Base-by-base conservation (phyloP, 2,113 vertebrate species). In the Scatophagus argus region DNA sequence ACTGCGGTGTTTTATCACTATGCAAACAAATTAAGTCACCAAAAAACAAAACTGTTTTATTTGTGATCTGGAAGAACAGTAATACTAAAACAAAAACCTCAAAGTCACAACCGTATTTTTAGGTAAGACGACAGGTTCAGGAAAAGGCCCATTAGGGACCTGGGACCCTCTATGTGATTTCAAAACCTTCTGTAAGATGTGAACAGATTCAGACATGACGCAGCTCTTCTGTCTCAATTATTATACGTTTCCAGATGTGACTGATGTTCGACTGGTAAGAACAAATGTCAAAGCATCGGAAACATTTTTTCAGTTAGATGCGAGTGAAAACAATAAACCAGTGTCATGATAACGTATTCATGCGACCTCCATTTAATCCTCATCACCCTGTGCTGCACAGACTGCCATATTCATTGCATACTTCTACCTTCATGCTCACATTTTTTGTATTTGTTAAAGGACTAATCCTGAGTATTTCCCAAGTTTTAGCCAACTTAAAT, bases 1-100 rank as follows among this genome's bases (percentile, higher is more conserved):
- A 27, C 16, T 12, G 34, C 29, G 39, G 46, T 67, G 38, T 41
- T 75, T 69, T 49, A 68, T 70, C 12, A 4, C 58, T 46, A 16
- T 19, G 27, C 56, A 36, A 63, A 44, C 38, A 62, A 70, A 46
- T 17, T 2, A 29, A 23, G 10, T 56, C 5, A 25, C 14, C 1
- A 64, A 63, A 23, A 60, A 67, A 61, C 13, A 46, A 39, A 51
- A 32, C 27, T 74, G 1, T 6, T 10, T 59, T 60, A n/a, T n/a
- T 61, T 23, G 25, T 8, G 14, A 61, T 29, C 12, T 27, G 21
- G 11, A 29, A 12, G 27, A 63, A 31, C 4, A 36, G 38, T 46
- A 54, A 19, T 55, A 55, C n/a, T 8, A 47, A 17, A 25, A 32
- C 19, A 8, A 23, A 47, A 34, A 43, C 39, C 36, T 41, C 17